Base-by-base conservation (phyloP, 1,140 invertebrate species). In the Eriocheir sinensis region DNA sequence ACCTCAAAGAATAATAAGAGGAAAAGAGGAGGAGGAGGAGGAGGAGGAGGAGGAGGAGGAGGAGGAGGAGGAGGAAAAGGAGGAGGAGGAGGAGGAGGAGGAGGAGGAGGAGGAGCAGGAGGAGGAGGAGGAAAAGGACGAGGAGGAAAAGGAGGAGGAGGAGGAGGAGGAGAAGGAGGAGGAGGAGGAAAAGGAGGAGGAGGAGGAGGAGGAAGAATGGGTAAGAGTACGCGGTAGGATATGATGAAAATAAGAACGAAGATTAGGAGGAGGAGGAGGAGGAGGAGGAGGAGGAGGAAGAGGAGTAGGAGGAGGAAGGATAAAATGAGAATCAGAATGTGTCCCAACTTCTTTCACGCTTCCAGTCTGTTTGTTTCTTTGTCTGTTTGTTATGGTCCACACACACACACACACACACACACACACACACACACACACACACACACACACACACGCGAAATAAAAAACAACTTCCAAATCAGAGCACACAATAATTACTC, bases 41-140 rank as follows among this genome's bases (percentile, higher is more conserved):
- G n/a, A n/a, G n/a, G n/a, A n/a, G n/a, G 86, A 38, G 36, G 40
- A 8, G 36, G 40, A 89, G 86, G 36, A 38, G 36, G 86, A 89
- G 40, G 86, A 89, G 86, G 36, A 38, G 36, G 86, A 36, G n/a
- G 36, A 27, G 34, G 86, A 89, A n/a, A n/a, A 38, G 36, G 86
- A 89, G 40, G 36, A 38, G 36, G 40, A 89, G 86, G 36, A 38
- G 36, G 86, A 89, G 38, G 86, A 89, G 86, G 36, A 38, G 27
- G 86, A 89, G 40, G 36, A 38, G 36, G 86, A 89, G 86, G 36
- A 38, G 36, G 86, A 89, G 86, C 4, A 38, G 36, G 86, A 89
- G 36, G 40, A 89, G 86, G 36, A 38, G 38, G 86, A 9, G 86
- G n/a, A 9, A 38, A 89, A 4, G 34, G 34, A n/a, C 21, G n/a